A percentile compares a stretch with the other conserved stretches of the same genome.
Conservation (phyloP, 2,888 invertebrate genomes). For the Chrysolina haemoptera region DNA sequence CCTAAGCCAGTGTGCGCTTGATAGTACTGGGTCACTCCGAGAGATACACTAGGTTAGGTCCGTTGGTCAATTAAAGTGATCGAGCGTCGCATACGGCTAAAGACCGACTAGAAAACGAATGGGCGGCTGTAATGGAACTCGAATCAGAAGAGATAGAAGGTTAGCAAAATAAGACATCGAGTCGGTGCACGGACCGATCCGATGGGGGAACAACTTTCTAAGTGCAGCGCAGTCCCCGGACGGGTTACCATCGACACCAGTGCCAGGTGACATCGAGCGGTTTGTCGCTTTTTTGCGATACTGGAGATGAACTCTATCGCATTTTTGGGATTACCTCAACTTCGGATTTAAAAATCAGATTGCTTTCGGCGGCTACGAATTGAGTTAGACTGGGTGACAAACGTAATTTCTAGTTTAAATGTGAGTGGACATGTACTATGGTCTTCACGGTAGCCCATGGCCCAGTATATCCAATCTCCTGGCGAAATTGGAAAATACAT, state of each 20-base stretch:
- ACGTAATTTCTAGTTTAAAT: too few relatives aligned
- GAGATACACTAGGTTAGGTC: slow-evolving; percentile 60
- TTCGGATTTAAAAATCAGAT: background rate
- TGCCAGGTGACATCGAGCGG: background rate
- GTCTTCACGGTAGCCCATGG: too few relatives aligned
- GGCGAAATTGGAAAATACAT: too few relatives aligned
- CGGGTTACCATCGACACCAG: slow-evolving; percentile 18
- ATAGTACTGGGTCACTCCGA: slow-evolving; percentile 61
- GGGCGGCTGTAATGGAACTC: slow-evolving; percentile 54
- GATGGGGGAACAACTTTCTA: slow-evolving; percentile 63
- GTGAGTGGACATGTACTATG: too few relatives aligned
- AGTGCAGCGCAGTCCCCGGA: slow-evolving; percentile 47
- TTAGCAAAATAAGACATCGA: slow-evolving; percentile 56
- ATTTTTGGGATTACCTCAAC: background rate
- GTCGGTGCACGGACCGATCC: slow-evolving; percentile 35
- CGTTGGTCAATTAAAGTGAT: slow-evolving; percentile 48
- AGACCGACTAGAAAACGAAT: slow-evolving; percentile 42
- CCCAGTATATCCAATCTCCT: too few relatives aligned
- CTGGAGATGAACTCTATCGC: background rate
- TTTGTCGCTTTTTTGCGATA: background rate
- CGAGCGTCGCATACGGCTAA: slow-evolving; percentile 32
- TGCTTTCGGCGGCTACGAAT: slow-evolving; percentile 2
- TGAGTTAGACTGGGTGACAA: too few relatives aligned
- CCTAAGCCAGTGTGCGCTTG: slow-evolving; percentile 55
- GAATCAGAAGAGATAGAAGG: slow-evolving; percentile 62